Base-by-base conservation (phyloP, 2,113 vertebrate genomes). In the Alces alces region DNA sequence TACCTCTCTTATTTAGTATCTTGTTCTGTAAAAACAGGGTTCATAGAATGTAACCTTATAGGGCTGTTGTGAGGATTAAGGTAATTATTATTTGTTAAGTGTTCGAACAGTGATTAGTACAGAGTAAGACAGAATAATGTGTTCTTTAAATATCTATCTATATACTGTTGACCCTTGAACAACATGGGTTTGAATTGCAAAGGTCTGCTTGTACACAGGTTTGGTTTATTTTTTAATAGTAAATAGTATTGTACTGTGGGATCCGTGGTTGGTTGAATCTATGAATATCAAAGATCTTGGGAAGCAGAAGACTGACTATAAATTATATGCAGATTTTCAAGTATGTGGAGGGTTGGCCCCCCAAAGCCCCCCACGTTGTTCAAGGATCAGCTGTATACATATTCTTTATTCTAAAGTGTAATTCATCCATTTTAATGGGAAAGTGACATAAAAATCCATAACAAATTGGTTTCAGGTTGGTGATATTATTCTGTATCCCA, bases 81-180 rank as follows among this genome's bases (percentile, higher is more conserved):
- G 70, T 66, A 11, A 17, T 52, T 25, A 28, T 39, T 83, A 58
- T 92, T 89, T 93, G 15, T 85, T 54, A 94, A 73, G 25, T 60
- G 7, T 93, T 80, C 14, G 10, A 95, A 79, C 27, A 30, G 50
- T 85, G 36, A n/a, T 47, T 10, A 58, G 61, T 80, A 78, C 28
- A 58, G 54, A 52, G n/a, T 57, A 90, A 92, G 76, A 86, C 17
- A 80, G 30, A 64, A 13, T 93, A 54, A 47, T 27, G 27, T 45
- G 45, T 87, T 90, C 60, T 7, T 93, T 95, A 95, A 70, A 83
- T 95, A 52, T 85, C n/a, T 61, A 16, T 57, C n/a, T 61, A 16
- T 57, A 57, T 33, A 45, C 7, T 21, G 28, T 21, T 80, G 78
- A 52, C 17, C 78, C 5, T 52, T 80, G 78, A 80, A 52, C 16